Percentiles rank a stretch among this genome's conserved stretches.
Conservation (phyloP, 2,888 invertebrate genomes). For the Blera fallax region DNA sequence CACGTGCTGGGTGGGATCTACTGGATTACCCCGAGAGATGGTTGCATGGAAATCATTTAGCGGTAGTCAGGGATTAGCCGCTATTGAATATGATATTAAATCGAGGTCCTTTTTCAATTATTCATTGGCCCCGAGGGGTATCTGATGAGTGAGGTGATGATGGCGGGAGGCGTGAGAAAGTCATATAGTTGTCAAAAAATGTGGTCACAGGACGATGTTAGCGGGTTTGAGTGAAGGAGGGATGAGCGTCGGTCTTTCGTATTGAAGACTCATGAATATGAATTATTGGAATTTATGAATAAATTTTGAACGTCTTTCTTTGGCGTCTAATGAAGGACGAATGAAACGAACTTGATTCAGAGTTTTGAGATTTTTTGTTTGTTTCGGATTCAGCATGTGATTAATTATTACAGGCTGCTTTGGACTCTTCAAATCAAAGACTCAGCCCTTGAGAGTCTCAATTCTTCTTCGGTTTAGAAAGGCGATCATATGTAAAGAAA, state of each 20-base stretch:
- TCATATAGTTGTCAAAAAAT: slow-evolving; percentile 61
- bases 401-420: no score
- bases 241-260: neutral
- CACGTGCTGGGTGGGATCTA: slow-evolving; percentile 74
- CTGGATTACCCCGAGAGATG: slow-evolving; percentile 70
- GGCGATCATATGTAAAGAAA: no score
- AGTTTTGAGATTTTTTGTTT: no score
- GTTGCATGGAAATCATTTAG: slow-evolving; percentile 74
- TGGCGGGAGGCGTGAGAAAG: slow-evolving; percentile 69
- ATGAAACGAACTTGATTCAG: no score
- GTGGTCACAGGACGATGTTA: neutral
- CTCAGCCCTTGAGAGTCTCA: no score
- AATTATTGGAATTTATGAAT: slow-evolving; percentile 5
- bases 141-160: slow-evolving; percentile 1
- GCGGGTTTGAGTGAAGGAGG: neutral
- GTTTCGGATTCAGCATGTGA: no score
- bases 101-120: slow-evolving; percentile 70
- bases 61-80: slow-evolving; percentile 74
- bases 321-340: no score
- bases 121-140: slow-evolving; percentile 57
- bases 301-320: neutral
- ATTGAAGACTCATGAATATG: slow-evolving; percentile 20
- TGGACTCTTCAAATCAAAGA: no score
- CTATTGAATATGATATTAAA: slow-evolving; percentile 72
- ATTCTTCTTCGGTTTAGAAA: no score